Percentiles rank a stretch among this genome's conserved stretches.
Evolutionary conservation across 1,140 invertebrate species (phyloP).

Genomic region (Nebria ingens): DNA sequence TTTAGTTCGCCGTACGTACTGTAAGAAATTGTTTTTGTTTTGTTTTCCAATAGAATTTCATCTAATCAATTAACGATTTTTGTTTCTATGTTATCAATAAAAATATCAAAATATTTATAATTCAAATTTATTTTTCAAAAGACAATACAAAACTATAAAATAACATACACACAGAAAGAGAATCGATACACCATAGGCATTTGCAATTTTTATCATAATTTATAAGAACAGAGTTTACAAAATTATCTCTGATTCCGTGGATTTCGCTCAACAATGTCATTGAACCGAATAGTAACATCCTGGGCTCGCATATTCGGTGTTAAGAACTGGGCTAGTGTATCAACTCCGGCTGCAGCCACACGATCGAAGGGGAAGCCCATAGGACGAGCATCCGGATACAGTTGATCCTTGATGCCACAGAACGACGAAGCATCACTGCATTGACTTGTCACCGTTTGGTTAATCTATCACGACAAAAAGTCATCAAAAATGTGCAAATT

Average conservation of each 20-base stretch:
- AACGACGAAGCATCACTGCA: slow-evolving; percentile 63
- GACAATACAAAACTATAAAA: too few relatives aligned
- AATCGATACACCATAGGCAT: too few relatives aligned
- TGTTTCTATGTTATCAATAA: too few relatives aligned
- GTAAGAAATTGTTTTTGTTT: too few relatives aligned
- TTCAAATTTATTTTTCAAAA: neutral
- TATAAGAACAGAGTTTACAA: too few relatives aligned
- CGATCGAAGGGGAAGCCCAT: slow-evolving; percentile 76
- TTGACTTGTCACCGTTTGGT: slow-evolving; percentile 25
- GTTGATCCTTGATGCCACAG: slow-evolving; percentile 59
- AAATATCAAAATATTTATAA: neutral
- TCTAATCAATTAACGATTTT: too few relatives aligned
- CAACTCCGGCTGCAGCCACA: slow-evolving; percentile 37
- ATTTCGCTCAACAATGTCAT: slow-evolving; percentile 28
- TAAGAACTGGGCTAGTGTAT: slow-evolving; percentile 48
- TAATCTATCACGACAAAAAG: slow-evolving; percentile 16
- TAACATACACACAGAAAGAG: too few relatives aligned
- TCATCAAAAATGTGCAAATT: neutral
- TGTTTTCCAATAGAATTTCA: too few relatives aligned
- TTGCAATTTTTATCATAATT: too few relatives aligned
- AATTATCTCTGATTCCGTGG: neutral
- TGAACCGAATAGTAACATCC: slow-evolving; percentile 41
- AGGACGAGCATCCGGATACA: slow-evolving; percentile 57
- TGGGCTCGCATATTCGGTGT: slow-evolving; percentile 55
- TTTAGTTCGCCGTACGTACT: too few relatives aligned